Evolutionary conservation across 2,113 vertebrate genomes (phyloP), one percentile per base, ranked within the genome.

Genomic region (Phalacrocorax brasilianus): DNA sequence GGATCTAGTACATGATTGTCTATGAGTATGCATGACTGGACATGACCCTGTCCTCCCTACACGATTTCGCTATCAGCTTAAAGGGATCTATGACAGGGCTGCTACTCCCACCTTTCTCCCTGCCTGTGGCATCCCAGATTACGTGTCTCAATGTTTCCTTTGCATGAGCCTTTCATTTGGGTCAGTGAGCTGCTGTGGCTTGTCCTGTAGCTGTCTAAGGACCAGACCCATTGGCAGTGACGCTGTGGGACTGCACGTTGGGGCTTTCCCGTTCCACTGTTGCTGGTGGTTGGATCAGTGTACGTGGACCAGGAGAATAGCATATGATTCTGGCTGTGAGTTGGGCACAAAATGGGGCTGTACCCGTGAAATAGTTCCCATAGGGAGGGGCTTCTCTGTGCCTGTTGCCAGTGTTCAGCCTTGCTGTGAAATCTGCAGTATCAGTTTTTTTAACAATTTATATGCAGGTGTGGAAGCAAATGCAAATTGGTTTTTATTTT

Each of bases 211-310:
- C 61, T 85, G 42, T 21, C 47, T 26, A 30, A 82, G 65, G 40
- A 61, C 28, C 5, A 59, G 61, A 17, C 6, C 5, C 0, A 0
- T 7, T 3, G 3, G 18, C 22, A 85, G 42, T 27, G 85, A 6
- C 70, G 50, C 22, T 21, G 1, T 58, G 72, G 45, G 32, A 40
- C 38, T 86, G 35, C 45, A 23, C 9, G 4, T 1, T 20, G 33
- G 14, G 12, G 7, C 26, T 68, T 65, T 14, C 6, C 35, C 2
- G 1, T 49, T 55, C 52, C 35, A 44, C 42, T 0, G 0, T 35
- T 1, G 2, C 26, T 61, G 50, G 19, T 30, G 33, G 2, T 2
- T 27, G 33, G 16, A 30, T 91, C n/a, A 17, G 11, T 35, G 10
- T 76, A 3, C 3, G 4, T 8, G 33, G 35, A 66, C 18, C 45